Evolutionary conservation across 2,113 vertebrate genomes (phyloP).

Genomic region (Lycaon pictus): DNA sequence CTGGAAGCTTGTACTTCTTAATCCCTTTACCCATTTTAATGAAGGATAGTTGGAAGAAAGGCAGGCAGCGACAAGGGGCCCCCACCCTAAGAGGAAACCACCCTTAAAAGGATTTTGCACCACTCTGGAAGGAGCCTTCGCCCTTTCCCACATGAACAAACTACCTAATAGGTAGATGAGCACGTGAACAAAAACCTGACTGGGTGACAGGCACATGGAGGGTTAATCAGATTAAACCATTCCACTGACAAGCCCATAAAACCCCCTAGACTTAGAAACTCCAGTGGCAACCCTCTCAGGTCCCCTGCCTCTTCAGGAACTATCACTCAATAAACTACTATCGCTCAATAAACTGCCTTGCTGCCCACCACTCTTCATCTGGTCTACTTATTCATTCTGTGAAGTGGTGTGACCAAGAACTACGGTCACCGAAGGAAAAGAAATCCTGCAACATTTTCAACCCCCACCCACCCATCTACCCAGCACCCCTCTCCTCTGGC

Average conservation of each 20-base stretch:
- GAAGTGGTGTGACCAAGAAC: neutral
- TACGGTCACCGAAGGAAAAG: neutral
- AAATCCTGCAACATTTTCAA: neutral
- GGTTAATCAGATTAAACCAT: neutral
- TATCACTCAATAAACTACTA: neutral
- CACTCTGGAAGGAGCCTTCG: neutral
- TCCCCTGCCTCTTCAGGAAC: neutral
- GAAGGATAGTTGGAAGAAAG: neutral
- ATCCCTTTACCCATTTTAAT: neutral
- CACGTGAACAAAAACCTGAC: neutral
- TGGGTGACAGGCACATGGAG: neutral
- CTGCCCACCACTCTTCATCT: neutral
- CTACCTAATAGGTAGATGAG: neutral
- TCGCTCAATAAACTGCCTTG: neutral
- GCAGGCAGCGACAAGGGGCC: neutral
- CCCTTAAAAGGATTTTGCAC: neutral
- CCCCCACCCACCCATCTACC: neutral
- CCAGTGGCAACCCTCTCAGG: neutral
- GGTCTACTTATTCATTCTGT: neutral
- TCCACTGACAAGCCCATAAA: neutral
- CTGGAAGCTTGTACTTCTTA: neutral
- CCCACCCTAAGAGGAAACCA: neutral
- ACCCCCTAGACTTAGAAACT: neutral
- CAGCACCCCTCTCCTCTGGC: neutral
- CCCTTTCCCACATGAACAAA: neutral